Evolutionary conservation across 2,113 vertebrate species (phyloP).

Genomic region (Hipposideros armiger): DNA sequence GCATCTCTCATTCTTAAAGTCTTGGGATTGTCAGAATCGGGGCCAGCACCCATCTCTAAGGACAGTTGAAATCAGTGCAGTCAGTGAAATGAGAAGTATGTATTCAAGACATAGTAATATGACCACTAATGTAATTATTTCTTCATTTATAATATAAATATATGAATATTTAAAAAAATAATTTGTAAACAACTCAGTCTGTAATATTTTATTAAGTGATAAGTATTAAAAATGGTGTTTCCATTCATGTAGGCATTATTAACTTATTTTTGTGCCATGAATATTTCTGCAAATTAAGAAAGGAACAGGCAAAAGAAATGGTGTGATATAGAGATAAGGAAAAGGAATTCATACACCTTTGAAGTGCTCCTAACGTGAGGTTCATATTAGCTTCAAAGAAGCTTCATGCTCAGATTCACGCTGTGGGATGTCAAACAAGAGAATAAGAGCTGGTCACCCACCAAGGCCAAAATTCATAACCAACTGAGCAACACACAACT

Average conservation of each 20-base stretch:
- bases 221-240: not conserved
- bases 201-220: not conserved
- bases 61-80: not conserved
- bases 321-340: not conserved
- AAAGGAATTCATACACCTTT: not conserved
- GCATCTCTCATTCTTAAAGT: not conserved
- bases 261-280: not conserved
- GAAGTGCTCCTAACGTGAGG: not conserved
- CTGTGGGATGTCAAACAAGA: not conserved
- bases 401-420: not conserved
- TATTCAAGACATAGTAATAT: not conserved
- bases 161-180: not conserved
- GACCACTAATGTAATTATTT: not conserved
- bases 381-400: not conserved
- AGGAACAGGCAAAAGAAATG: not conserved
- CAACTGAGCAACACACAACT: not conserved
- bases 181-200: not conserved
- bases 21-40: not conserved
- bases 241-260: not conserved
- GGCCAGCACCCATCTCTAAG: not conserved
- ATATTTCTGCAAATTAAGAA: not conserved
- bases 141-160: not conserved
- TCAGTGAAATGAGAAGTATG: not conserved
- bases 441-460: not conserved
- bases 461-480: not conserved